Evolutionary conservation across 64 coral and sea anemone species (phyloP).

Genomic region (Actinia equina): DNA sequence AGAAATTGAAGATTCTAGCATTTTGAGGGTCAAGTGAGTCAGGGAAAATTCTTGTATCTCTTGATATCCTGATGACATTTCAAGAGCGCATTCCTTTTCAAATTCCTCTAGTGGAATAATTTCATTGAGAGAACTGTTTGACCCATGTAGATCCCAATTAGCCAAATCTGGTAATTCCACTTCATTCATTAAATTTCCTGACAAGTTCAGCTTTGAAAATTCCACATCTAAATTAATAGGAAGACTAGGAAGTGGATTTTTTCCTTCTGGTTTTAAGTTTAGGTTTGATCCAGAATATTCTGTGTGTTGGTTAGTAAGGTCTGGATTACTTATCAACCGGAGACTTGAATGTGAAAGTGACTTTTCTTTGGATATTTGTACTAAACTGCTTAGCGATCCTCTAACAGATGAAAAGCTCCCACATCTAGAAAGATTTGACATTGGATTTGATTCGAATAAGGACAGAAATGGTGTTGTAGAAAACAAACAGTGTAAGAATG

Average conservation of each 20-base stretch:
- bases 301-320: constrained; percentile 31
- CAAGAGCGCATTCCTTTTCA: constrained; percentile 94
- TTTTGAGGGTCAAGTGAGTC: constrained; percentile 85
- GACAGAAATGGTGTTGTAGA: constrained; percentile 75
- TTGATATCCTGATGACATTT: constrained; percentile 81
- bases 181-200: constrained; percentile 72
- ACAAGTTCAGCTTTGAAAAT: constrained; percentile 84
- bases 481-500: constrained; percentile 85
- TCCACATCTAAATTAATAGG: constrained; percentile 48
- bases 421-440: not conserved
- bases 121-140: constrained; percentile 69
- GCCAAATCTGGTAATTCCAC: constrained; percentile 31
- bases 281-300: not conserved
- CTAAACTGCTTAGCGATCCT: not conserved
- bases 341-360: constrained; percentile 20
- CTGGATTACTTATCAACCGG: not conserved
- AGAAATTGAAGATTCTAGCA: constrained; percentile 72
- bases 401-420: not conserved
- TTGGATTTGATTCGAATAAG: constrained; percentile 32
- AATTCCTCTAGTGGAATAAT: constrained; percentile 80
- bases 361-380: not conserved
- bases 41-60: constrained; percentile 89
- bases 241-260: constrained; percentile 18
- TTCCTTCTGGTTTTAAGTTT: not conserved
- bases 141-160: constrained; percentile 57